phyloP scores from a whole-genome alignment of 2,797 vertebrate species.

The Trachops cirrhosus region DNA sequence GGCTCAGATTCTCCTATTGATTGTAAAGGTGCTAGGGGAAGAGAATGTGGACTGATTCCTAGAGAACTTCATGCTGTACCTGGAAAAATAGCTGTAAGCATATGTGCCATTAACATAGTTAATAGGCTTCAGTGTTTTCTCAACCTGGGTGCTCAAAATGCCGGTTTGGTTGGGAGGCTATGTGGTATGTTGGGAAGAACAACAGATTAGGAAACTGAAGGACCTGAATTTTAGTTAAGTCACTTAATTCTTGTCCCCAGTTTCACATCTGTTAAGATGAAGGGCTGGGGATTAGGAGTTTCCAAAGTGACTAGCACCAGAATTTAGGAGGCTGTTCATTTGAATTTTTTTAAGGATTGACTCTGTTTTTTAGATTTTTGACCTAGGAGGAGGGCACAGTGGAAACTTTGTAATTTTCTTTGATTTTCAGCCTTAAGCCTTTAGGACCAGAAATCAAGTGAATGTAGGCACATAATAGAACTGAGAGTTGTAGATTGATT shows the following conservation, averaged over 20 bases:
- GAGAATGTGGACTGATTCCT: background rate
- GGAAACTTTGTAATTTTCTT: constrained; percentile 49
- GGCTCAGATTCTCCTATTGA: background rate
- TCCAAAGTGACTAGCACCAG: background rate
- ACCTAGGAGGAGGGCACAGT: background rate
- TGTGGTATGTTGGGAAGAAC: background rate
- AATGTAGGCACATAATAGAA: background rate
- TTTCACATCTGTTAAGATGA: constrained; percentile 34
- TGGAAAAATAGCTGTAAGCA: background rate
- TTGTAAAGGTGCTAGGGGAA: background rate
- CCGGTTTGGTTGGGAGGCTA: background rate
- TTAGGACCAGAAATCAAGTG: background rate
- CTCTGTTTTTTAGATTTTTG: constrained; percentile 34
- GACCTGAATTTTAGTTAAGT: constrained; percentile 19
- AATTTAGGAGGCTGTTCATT: constrained; percentile 38
- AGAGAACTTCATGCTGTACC: constrained; percentile 11
- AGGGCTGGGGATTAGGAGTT: constrained; percentile 6
- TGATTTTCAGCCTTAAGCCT: background rate
- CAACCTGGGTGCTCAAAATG: constrained; percentile 6
- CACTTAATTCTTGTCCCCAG: background rate
- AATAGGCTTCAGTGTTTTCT: constrained; percentile 1
- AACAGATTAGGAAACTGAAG: constrained; percentile 19
- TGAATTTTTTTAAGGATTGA: constrained; percentile 40
- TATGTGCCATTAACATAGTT: background rate
- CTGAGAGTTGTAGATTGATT: background rate